These are phyloP conservation scores for Eristalis tenax DNA, from an alignment of 2,888 invertebrate genomes.

Conservation along the genomic window DNA sequence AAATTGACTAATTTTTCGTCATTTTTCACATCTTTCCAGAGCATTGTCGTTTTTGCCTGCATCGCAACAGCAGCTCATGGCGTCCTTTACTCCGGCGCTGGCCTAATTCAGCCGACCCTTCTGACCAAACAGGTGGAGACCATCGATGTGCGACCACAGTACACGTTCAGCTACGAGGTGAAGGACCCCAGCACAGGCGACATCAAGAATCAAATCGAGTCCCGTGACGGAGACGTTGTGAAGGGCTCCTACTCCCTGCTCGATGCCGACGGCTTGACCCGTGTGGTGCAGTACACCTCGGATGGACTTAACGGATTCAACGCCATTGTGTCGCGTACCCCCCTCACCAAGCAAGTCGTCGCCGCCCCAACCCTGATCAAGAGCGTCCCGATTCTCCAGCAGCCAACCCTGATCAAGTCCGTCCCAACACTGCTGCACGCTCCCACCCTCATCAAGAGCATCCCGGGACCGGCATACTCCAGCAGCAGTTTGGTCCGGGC, in stretches of 20 bases:
- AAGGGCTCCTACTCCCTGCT: slow-evolving; percentile 81
- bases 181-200: slow-evolving; percentile 81
- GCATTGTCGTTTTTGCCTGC: neutral
- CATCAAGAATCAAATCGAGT: slow-evolving; percentile 80
- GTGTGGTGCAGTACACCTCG: slow-evolving; percentile 81
- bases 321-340: slow-evolving; percentile 81
- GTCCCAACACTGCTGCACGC: neutral
- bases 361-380: slow-evolving; percentile 35
- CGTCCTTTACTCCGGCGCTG: neutral
- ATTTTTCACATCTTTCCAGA: neutral
- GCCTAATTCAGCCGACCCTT: neutral
- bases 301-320: slow-evolving; percentile 81
- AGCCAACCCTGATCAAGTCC: slow-evolving; percentile 33
- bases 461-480: slow-evolving; percentile 2
- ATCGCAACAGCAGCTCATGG: neutral
- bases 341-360: slow-evolving; percentile 61
- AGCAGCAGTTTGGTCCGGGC: slow-evolving; percentile 33
- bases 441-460: neutral
- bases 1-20: neutral
- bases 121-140: slow-evolving; percentile 47
- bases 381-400: slow-evolving; percentile 23
- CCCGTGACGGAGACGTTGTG: slow-evolving; percentile 80
- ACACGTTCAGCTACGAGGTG: slow-evolving; percentile 78
- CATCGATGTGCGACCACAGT: slow-evolving; percentile 62
- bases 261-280: slow-evolving; percentile 81